Base-by-base conservation (phyloP, 2,888 invertebrate species). In the Scrobipalpa atriplicella region DNA sequence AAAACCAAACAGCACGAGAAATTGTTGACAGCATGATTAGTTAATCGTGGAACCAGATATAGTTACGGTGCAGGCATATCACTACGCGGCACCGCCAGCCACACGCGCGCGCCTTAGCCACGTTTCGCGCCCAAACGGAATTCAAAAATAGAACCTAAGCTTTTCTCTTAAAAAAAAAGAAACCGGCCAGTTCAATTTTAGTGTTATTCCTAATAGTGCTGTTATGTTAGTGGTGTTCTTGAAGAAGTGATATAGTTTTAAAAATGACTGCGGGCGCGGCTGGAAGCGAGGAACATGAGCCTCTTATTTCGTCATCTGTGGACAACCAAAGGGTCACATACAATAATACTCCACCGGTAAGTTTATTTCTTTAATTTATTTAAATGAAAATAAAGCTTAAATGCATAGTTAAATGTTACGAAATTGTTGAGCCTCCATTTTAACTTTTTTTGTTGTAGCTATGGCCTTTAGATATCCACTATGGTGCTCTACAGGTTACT, bases 231-330 rank as follows among this genome's bases (percentile, higher is more conserved):
- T 62, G 36, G 43, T 62, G 43, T 58, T 47, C 1, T 19, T 10
- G 1, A 8, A 39, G 47, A 47, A 47, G 47, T 47, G 47, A 47
- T 29, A 29, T 5, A 11, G 41, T 56, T 36, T 62, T 62, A 58
- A 88, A 81, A 75, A 93, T 93, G 93, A 91, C 92, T 39, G 82
- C 78, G 11, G 63, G 64, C 10, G 79, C 81, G 11, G 79, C 82
- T 58, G 92, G 90, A 21, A 84, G 75, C 21, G 93, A 93, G 68
- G 93, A 93, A 68, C 92, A 93, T 36, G 93, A 93, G 71, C 91
- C 93, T 8, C 82, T 93, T 62, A 89, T 93, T 72, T 84, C 86
- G 8, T 77, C 92, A 19, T 90, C 92, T 11, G 89, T 89, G 47
- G 92, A 92, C 63, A 87, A 90, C 64, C 91, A 92, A 70, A 83